Percentiles rank a stretch among this genome's conserved stretches.
Evolutionary conservation across 2,113 vertebrate genomes (phyloP).

Genomic region (Ptilorrhoa leucosticta): DNA sequence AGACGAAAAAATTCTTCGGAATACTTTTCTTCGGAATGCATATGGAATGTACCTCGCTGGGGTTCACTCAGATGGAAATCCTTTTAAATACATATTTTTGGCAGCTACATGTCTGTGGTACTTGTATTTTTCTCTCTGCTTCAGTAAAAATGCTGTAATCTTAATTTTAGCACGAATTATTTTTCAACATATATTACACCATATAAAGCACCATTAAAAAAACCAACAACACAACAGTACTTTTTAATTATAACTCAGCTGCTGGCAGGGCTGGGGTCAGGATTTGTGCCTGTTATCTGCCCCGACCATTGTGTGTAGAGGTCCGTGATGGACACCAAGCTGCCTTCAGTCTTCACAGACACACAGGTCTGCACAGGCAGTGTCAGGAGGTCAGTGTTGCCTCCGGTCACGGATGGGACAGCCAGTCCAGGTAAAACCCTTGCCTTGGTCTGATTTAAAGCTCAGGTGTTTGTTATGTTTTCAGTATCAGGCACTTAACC

Average conservation of each 20-base stretch:
- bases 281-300: background rate
- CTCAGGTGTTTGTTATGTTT: background rate
- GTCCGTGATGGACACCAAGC: background rate
- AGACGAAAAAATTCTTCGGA: too few species aligned
- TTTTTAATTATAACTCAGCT: background rate
- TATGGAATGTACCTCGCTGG: too few species aligned
- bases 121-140: too few species aligned
- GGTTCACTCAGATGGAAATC: too few species aligned
- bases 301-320: rapidly evolving
- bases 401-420: rapidly evolving
- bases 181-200: too few species aligned
- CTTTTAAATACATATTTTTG: too few species aligned
- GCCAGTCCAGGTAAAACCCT: background rate
- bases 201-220: background rate
- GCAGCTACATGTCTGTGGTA: too few species aligned
- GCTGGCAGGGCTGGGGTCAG: background rate
- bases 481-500: background rate
- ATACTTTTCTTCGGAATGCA: too few species aligned
- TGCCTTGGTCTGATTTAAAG: background rate
- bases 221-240: rapidly evolving
- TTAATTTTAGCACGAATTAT: too few species aligned
- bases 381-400: too few species aligned
- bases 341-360: rapidly evolving
- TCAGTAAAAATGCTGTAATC: too few species aligned
- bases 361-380: rapidly evolving